Base-by-base conservation (phyloP, 1,140 invertebrate species). In the Diabrotica virgifera region DNA sequence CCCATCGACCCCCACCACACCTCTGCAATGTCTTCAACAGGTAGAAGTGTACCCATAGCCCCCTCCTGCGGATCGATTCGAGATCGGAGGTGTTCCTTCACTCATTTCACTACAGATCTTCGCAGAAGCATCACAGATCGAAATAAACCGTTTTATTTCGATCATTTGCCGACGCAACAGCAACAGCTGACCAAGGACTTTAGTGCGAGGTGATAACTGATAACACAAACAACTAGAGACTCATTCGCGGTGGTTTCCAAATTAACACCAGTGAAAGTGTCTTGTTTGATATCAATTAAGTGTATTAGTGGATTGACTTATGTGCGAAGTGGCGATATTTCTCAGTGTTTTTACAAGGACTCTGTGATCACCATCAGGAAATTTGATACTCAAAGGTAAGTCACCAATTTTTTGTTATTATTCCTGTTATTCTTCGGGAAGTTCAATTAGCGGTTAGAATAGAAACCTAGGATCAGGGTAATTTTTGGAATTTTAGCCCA, bases 221-320 rank as follows among this genome's bases (percentile, higher is more conserved):
- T 62, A 52, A 59, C 7, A 59, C 37, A 65, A 71, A 71, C 64
- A 71, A 61, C 63, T 13, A 53, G n/a, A 36, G 55, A 10, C 12
- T 37, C 8, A 46, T 57, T 65, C 36, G 59, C 56, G 59, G 55
- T 46, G 68, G 70, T 73, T 73, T 73, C 72, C 63, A 71, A 73
- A 73, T 73, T 73, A 72, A 58, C 70, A 70, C 68, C 68, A 70
- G 72, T 71, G 72, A 73, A 73, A 73, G 72, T 73, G 70, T 64
- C 36, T 68, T 64, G 66, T 63, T 68, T 67, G 57, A 63, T 50
- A 56, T 68, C 67, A 69, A 58, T 65, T 63, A 59, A 64, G 69
- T 72, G 68, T 46, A 67, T 59, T 53, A 52, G 59, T 67, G 63
- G 62, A 67, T 12, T 46, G 46, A 57, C 5, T 36, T 36, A 60